Percentiles rank a stretch among this genome's conserved stretches.
Evolutionary conservation across 2,888 invertebrate genomes (phyloP).

Genomic region (Pachycephus smyrnensis): DNA sequence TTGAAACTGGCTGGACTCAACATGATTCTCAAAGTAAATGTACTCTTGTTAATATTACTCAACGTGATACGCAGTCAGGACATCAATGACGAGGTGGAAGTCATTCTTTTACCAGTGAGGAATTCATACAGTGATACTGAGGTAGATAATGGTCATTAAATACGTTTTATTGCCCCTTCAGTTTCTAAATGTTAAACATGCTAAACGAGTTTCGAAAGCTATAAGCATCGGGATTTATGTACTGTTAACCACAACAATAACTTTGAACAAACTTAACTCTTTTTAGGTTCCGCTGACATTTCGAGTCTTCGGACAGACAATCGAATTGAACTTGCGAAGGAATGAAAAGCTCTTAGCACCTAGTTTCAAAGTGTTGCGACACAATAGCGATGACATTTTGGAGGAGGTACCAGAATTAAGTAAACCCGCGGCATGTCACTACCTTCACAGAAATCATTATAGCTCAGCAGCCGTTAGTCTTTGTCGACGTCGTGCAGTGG

Average conservation of each 20-base stretch:
- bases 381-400: constrained; percentile 62
- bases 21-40: constrained; percentile 34
- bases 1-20: constrained; percentile 31
- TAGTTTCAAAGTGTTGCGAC: constrained; percentile 73
- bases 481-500: constrained; percentile 74
- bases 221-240: constrained; percentile 11
- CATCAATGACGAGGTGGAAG: constrained; percentile 37
- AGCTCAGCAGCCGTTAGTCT: constrained; percentile 77
- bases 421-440: constrained; percentile 72
- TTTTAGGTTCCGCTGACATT: constrained; percentile 55
- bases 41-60: constrained; percentile 30
- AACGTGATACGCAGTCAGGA: background rate
- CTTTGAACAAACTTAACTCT: constrained; percentile 9
- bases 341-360: constrained; percentile 74
- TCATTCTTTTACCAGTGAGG: constrained; percentile 47
- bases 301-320: constrained; percentile 60
- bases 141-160: constrained; percentile 28
- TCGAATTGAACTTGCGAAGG: constrained; percentile 73
- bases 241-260: background rate
- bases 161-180: constrained; percentile 10
- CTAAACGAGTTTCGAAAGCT: background rate
- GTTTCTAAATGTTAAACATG: background rate
- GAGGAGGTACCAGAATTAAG: constrained; percentile 45
- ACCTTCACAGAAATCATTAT: constrained; percentile 72
- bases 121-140: constrained; percentile 25